Conservation (phyloP, 1,140 invertebrate species). For the Psilanteris sp. region DNA sequence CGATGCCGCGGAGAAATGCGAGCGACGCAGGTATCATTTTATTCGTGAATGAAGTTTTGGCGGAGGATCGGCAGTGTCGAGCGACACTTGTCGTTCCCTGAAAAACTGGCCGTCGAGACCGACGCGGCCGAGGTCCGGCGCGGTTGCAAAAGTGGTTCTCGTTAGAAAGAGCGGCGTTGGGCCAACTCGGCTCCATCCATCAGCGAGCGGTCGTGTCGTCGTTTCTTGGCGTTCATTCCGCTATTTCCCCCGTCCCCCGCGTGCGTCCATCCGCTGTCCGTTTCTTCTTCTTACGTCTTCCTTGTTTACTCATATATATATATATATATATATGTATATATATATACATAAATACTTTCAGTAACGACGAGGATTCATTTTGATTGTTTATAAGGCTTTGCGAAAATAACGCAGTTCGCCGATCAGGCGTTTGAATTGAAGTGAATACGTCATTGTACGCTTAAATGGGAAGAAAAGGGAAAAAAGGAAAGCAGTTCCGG, state of each 20-base stretch:
- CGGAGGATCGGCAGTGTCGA: constrained; percentile 31
- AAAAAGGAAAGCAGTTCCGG: no score
- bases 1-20: constrained; percentile 22
- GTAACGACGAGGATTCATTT: no score
- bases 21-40: constrained; percentile 28
- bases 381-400: no score
- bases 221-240: constrained; percentile 67
- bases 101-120: constrained; percentile 54
- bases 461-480: no score
- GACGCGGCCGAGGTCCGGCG: constrained; percentile 12
- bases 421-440: no score
- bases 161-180: constrained; percentile 43
- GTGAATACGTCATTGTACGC: no score
- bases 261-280: constrained; percentile 2
- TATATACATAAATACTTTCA: no score
- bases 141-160: constrained; percentile 43
- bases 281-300: constrained; percentile 18
- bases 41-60: constrained; percentile 40
- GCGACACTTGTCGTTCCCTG: constrained; percentile 42
- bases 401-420: no score
- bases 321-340: no score
- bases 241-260: constrained; percentile 18
- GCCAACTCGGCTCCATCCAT: constrained; percentile 50
- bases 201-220: constrained; percentile 64
- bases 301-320: constrained; percentile 2